Evolutionary conservation across 2,113 vertebrate genomes (phyloP), one percentile per base, ranked within the genome.

Genomic region (Neolamprologus cancellatus): DNA sequence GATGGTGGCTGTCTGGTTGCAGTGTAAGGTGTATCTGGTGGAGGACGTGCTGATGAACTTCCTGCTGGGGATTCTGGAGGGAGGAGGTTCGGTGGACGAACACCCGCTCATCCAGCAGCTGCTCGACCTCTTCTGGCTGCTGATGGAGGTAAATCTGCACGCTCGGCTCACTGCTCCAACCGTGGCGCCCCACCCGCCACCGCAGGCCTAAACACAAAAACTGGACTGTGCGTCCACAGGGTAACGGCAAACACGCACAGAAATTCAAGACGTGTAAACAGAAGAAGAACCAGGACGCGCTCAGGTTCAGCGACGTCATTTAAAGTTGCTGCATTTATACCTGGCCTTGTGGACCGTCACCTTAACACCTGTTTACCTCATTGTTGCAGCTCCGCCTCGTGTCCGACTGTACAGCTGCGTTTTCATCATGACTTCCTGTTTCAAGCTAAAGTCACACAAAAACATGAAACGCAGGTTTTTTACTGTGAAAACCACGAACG

Each of bases 1-100:
- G 69, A 76, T 48, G 25, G 8, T 18, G 41, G 17, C 23, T 76
- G 41, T 76, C 23, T 76, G 69, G 25, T 7, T 89, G 18, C 93
- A 99, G 98, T 97, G 98, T 94, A 98, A 98, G 88, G 98, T 99
- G 2, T 99, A 99, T 91, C 92, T 99, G 91, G 99, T 99, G 55
- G 99, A 99, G 94, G 98, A 99, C 2, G 98, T 99, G 55, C 96
- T 99, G 80, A 97, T 99, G 97, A 97, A 94, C 94, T 99, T 98
- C 95, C 95, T 99, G 85, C 86, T 99, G 93, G 96, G 97, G 28
- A 95, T 99, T n/a, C 89, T 98, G 93, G 98, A 99, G 89, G 96
- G 89, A 3, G 97, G 97, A 13, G 97, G 97, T 1, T 96, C 97
- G 0, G 95, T 97, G 3, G 97, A 97, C 2, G 97, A 97, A 3